Conservation (phyloP, 2,797 vertebrate species). For the Centroberyx gerrardi region DNA sequence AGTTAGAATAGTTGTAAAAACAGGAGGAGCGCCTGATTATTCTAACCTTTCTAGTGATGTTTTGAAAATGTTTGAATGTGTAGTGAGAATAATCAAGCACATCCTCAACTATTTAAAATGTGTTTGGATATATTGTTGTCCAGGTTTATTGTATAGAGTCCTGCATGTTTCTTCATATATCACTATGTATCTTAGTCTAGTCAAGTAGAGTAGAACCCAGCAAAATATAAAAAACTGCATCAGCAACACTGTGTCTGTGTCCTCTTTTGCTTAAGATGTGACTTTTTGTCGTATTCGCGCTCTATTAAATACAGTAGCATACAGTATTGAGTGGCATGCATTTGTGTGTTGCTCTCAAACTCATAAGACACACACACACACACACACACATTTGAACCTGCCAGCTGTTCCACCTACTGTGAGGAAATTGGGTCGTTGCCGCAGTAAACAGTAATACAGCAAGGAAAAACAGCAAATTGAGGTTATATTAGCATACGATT, state of each 20-base stretch:
- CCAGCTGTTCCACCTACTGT: too few relatives aligned
- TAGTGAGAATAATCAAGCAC: conserved; percentile 44
- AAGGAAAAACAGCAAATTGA: too few relatives aligned
- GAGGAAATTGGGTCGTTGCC: too few relatives aligned
- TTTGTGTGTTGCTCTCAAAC: too few relatives aligned
- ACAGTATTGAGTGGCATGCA: too few relatives aligned
- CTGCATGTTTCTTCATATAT: conserved; percentile 79
- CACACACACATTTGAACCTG: too few relatives aligned
- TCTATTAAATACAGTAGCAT: too few relatives aligned
- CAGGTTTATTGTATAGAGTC: conserved; percentile 74
- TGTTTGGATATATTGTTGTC: conserved; percentile 49
- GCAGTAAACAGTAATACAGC: too few relatives aligned
- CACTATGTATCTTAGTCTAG: conserved; percentile 80
- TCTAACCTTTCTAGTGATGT: conserved; percentile 25
- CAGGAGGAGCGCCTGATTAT: conserved; percentile 36
- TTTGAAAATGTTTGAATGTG: conserved; percentile 24
- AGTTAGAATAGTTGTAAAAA: conserved; percentile 53
- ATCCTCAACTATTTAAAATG: conserved; percentile 55
- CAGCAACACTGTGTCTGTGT: conserved; percentile 72
- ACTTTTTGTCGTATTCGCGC: neutral
- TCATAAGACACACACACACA: too few relatives aligned
- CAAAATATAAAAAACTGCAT: conserved; percentile 87
- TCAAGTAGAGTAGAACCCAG: conserved; percentile 84
- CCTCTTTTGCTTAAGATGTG: conserved; percentile 35
- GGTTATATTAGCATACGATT: too few relatives aligned